Percentiles rank a stretch among this genome's conserved stretches.
Evolutionary conservation across 2,888 invertebrate species (phyloP).

Genomic region (Eupithecia centaureata): DNA sequence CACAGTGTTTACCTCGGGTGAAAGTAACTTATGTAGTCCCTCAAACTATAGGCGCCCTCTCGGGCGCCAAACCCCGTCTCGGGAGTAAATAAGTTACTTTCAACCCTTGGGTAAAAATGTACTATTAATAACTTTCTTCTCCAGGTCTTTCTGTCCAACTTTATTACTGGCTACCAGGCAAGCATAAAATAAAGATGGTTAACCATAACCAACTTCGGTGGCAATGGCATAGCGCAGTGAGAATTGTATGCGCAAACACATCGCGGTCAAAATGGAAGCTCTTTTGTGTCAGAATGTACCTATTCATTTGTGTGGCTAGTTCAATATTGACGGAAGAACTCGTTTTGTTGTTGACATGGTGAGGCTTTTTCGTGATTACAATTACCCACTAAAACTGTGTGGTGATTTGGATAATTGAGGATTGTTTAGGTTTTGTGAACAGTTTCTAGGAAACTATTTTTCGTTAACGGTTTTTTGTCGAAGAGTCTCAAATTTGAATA

Average conservation of each 20-base stretch:
- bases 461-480: neutral
- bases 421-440: neutral
- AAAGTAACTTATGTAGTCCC: too few relatives aligned
- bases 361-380: conserved; percentile 62
- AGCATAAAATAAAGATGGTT: conserved; percentile 56
- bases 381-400: conserved; percentile 48
- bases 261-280: conserved; percentile 80
- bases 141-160: neutral
- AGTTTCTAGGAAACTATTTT: neutral
- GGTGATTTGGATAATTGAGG: conserved; percentile 2
- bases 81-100: neutral
- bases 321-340: conserved; percentile 80
- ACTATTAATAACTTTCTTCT: neutral
- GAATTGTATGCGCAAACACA: conserved; percentile 79
- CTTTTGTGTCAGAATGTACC: conserved; percentile 78
- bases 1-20: too few relatives aligned
- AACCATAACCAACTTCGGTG: conserved; percentile 66
- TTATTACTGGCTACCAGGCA: conserved; percentile 44
- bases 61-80: too few relatives aligned
- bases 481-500: neutral
- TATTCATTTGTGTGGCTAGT: conserved; percentile 81
- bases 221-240: conserved; percentile 73
- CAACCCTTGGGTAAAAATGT: too few relatives aligned
- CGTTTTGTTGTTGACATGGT: conserved; percentile 74
- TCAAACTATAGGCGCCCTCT: too few relatives aligned